Base-by-base conservation (phyloP, 2,113 vertebrate genomes). In the Sprattus sprattus region DNA sequence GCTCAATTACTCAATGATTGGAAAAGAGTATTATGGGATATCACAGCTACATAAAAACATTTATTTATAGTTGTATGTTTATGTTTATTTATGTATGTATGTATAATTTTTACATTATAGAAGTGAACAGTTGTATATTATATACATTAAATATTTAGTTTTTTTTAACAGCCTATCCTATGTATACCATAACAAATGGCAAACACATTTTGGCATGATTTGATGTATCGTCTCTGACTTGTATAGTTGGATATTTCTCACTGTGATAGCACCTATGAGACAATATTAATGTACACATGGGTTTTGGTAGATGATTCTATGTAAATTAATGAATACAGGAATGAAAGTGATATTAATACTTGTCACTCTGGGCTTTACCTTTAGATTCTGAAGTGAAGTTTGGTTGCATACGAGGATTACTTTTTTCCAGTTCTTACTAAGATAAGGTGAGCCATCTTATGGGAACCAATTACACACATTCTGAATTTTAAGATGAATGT, bases 331-430 rank as follows among this genome's bases (percentile, higher is more conserved):
- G 3, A 64, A 64, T n/a, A 20, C 57, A 16, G 20, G 60, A 32
- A 78, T 15, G 71, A 16, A 44, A 13, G 13, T 39, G 28, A 16
- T 39, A 39, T 39, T 39, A 78, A 78, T 39, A 78, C 6, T 32
- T 78, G 11, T 39, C 71, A 11, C 39, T 0, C 10, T 32, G 11
- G 25, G 71, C 71, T 78, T 78, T 39, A 78, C 28, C 4, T 78
- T 78, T 78, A 78, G 71, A 15, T 78, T 78, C 71, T 78, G 71
- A 39, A 39, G 28, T 78, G 71, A 78, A 39, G 71, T 78, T 78
- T 78, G 71, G 71, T 32, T 78, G 11, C 28, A 15, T 39, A 78
- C 39, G 71, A 78, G 15, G 71, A 78, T 78, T 11, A 13, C 28
- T 18, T 32, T 78, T 78, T 78, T 78, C 71, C 71, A 16, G 28